These are phyloP conservation scores for Labeo calbasu DNA, from an alignment of 2,797 vertebrate species.

Conservation along the genomic window DNA sequence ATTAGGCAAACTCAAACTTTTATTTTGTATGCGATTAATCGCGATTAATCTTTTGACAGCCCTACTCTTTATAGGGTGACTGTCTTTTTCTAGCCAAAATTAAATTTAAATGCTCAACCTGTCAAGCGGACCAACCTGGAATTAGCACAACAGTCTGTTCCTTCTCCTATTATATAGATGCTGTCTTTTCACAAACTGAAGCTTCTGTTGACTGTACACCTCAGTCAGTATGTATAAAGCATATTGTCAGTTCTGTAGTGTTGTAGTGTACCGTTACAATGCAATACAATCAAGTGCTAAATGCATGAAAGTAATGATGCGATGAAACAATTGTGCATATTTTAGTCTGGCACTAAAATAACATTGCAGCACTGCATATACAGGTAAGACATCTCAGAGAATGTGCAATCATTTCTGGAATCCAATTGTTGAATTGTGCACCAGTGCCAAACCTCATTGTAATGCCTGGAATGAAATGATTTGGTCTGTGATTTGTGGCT, in stretches of 20 bases:
- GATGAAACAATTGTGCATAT: not conserved
- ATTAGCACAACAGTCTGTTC: constrained; percentile 5
- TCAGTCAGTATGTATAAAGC: not conserved
- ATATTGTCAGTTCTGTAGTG: not conserved
- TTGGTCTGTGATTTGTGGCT: constrained; percentile 21
- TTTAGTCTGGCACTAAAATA: not conserved
- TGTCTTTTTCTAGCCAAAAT: not conserved
- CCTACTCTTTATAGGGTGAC: not conserved
- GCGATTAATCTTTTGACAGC: no score
- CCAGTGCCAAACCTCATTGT: not conserved
- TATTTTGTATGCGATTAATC: no score
- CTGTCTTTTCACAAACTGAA: not conserved
- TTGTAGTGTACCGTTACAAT: not conserved
- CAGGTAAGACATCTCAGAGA: not conserved
- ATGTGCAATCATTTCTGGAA: not conserved
- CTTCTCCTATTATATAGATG: not conserved
- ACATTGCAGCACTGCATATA: no score
- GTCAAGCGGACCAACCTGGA: not conserved
- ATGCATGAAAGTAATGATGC: not conserved
- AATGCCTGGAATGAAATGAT: not conserved
- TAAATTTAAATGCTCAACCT: not conserved
- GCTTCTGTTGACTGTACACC: constrained; percentile 10
- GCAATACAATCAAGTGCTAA: not conserved
- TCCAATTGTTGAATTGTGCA: not conserved
- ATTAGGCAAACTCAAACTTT: no score